These are phyloP conservation scores for Agriotes lineatus DNA, from an alignment of 2,888 invertebrate genomes.

Conservation along the genomic window DNA sequence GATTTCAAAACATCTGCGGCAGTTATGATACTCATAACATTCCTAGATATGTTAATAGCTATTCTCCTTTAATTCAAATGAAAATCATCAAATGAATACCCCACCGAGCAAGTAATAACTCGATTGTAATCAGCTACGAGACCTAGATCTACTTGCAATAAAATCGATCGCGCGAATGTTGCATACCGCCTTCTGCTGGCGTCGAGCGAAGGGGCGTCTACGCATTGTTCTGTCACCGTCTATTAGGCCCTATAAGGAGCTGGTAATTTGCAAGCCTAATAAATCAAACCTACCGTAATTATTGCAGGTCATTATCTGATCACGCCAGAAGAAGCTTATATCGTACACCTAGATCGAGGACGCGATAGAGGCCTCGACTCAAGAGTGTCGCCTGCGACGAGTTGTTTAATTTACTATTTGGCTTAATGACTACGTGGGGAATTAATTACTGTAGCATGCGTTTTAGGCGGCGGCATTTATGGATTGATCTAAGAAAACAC, in stretches of 20 bases:
- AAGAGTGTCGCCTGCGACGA: too few species aligned
- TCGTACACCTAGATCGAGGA: background rate
- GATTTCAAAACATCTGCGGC: too few species aligned
- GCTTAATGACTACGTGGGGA: too few species aligned
- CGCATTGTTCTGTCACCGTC: conserved; percentile 7
- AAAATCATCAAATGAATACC: background rate
- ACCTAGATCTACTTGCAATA: background rate
- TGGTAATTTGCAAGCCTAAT: conserved; percentile 4
- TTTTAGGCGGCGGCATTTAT: too few species aligned
- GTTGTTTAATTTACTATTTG: too few species aligned
- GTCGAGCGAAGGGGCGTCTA: background rate
- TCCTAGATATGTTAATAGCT: too few species aligned
- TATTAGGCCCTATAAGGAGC: conserved; percentile 5
- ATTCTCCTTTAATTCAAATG: background rate
- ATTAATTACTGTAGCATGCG: too few species aligned
- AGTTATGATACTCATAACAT: too few species aligned
- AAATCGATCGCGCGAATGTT: background rate
- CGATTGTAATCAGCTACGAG: background rate
- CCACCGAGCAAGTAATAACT: background rate
- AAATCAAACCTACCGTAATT: conserved; percentile 8
- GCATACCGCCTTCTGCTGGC: too few species aligned
- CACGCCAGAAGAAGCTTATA: conserved; percentile 7
- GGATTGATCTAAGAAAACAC: too few species aligned
- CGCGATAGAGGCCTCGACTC: background rate
- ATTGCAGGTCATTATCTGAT: background rate